These are phyloP conservation scores for Agelas oroides DNA, from an alignment of 37 sponge, comb jelly and placozoan genomes.

Conservation along the genomic window DNA sequence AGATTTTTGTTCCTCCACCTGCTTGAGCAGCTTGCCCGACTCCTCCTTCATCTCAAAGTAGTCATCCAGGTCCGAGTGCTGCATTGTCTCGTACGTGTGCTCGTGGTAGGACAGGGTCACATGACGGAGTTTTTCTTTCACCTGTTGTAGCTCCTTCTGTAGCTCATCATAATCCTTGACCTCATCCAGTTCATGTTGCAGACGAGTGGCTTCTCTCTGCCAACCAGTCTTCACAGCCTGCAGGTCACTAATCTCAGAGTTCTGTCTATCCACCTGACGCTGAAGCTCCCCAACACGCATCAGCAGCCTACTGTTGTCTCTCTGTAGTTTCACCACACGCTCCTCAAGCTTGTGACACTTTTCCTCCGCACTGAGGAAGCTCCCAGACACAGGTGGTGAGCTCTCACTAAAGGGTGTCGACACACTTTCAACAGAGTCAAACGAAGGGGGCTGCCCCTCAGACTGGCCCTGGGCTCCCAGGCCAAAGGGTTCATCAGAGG, in stretches of 20 bases:
- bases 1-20: not conserved
- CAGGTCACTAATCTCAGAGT: not conserved
- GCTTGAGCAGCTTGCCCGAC: not conserved
- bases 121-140: not conserved
- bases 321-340: not conserved
- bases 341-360: not conserved
- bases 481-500: no score
- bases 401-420: no score
- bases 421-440: not conserved
- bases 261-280: not conserved
- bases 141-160: not conserved
- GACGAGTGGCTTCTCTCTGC: not conserved
- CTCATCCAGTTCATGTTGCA: not conserved
- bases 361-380: not conserved
- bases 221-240: not conserved
- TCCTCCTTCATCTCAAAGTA: not conserved
- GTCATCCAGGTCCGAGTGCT: no score
- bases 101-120: not conserved
- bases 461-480: conserved; percentile 1
- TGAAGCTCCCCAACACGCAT: not conserved
- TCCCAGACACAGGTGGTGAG: not conserved
- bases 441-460: not conserved
- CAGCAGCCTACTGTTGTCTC: not conserved
- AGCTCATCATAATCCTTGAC: not conserved
- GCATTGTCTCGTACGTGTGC: not conserved